Evolutionary conservation across 2,888 invertebrate species (phyloP), one percentile per base, ranked within the genome.

Genomic region (Brenthis ino): DNA sequence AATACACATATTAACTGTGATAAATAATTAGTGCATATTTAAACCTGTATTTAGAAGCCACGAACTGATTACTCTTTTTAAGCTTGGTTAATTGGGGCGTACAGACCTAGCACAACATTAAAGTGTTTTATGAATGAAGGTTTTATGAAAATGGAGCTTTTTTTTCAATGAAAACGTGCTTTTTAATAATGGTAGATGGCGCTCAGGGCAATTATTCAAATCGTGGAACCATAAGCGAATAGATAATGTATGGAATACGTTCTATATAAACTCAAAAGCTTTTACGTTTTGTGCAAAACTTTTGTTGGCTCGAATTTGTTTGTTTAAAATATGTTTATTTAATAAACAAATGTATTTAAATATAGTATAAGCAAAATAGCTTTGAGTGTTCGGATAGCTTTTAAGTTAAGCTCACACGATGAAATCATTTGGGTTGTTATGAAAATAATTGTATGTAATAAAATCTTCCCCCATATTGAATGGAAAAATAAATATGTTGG

Each of bases 111-210:
- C 51, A 53, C 51, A 56, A 67, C 55, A 50, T 60, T 67, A 50
- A 61, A 61, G 48, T 55, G 47, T 33, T 50, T 61, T 61, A 54
- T 67, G 67, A 67, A 67, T 51, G 61, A 37, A 50, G 13, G n/a
- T 56, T 67, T 63, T 67, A 67, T 67, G 48, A 43, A 67, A 65
- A 68, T 37, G 37, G 50, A 56, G 20, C 16, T 64, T 68, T 57
- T 68, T 37, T 37, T 68, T 68, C 68, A 68, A 68, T 68, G 55
- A 63, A 63, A 63, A 63, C 14, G 11, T 51, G 56, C 20, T 61
- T 56, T 56, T 67, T 61, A 61, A 61, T 67, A 61, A 67, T 48
- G 12, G 61, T 51, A 61, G 67, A 53, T 61, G 67, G 67, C 50
- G 61, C 56, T 61, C 55, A 48, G 50, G 28, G 56, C 61, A 50